These are phyloP conservation scores for Drosophila bifasciata DNA, from an alignment of 1,140 invertebrate species.

Conservation along the genomic window DNA sequence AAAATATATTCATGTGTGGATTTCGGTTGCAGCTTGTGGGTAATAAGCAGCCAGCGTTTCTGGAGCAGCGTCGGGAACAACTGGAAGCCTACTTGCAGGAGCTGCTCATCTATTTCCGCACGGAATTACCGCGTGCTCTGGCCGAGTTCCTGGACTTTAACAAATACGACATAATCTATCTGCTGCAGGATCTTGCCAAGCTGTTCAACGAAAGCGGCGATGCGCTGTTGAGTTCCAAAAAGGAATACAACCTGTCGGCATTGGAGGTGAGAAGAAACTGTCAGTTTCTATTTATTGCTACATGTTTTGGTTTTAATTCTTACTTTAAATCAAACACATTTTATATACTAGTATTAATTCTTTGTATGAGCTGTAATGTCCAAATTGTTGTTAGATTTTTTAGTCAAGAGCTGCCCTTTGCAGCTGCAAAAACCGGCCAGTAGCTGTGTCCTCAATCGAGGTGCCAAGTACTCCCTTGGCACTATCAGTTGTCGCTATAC, in stretches of 20 bases:
- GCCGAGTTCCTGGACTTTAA: constrained; percentile 92
- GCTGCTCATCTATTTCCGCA: constrained; percentile 87
- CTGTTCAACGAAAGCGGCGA: constrained; percentile 90
- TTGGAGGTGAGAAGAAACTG: constrained; percentile 87
- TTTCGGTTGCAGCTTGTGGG: constrained; percentile 85
- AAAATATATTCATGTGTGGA: neutral
- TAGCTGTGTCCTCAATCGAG: neutral
- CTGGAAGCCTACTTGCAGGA: constrained; percentile 93
- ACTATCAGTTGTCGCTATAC: constrained; percentile 25
- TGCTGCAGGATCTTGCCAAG: constrained; percentile 91
- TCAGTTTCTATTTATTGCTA: neutral
- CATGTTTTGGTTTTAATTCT: neutral
- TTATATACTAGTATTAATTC: no score
- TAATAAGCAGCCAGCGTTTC: constrained; percentile 91
- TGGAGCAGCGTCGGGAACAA: constrained; percentile 91
- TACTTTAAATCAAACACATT: neutral
- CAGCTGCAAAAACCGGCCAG: neutral
- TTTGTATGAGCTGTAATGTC: constrained; percentile 23
- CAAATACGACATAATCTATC: constrained; percentile 92
- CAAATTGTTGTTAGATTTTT: constrained; percentile 55
- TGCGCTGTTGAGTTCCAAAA: constrained; percentile 86
- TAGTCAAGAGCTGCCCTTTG: neutral
- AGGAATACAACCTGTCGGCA: constrained; percentile 88
- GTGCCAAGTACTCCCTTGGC: constrained; percentile 46
- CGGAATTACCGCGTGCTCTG: constrained; percentile 89